phyloP scores from a whole-genome alignment of 1,140 invertebrate genomes.

The Pristionchus pacificus region DNA sequence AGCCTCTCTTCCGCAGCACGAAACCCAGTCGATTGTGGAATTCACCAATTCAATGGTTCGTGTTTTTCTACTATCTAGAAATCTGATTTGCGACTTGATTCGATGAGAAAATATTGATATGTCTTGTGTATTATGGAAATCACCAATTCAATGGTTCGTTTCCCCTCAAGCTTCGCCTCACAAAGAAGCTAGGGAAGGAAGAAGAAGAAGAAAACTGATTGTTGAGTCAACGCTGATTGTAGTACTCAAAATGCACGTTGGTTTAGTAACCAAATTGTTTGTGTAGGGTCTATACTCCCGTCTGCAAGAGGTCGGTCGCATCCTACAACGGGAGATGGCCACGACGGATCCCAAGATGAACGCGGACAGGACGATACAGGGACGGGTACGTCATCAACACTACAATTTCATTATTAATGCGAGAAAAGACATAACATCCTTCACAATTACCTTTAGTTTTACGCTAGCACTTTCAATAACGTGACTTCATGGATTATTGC shows the following conservation, averaged over 20 bases:
- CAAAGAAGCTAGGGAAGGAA: slow-evolving; percentile 2
- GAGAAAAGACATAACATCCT: background rate
- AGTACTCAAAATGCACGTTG: background rate
- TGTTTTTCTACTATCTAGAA: background rate
- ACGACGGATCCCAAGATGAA: slow-evolving; percentile 33
- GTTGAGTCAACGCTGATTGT: background rate
- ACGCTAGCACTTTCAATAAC: too few species aligned
- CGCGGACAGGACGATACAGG: slow-evolving; percentile 33
- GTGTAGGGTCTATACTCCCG: slow-evolving; percentile 41
- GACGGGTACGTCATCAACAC: slow-evolving; percentile 22
- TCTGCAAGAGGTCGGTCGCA: slow-evolving; percentile 35
- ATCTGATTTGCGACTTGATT: background rate
- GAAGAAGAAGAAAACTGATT: background rate
- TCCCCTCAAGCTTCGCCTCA: slow-evolving; percentile 5
- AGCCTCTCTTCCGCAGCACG: background rate
- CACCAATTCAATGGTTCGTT: slow-evolving; percentile 6
- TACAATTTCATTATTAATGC: background rate
- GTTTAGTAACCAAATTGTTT: too few species aligned
- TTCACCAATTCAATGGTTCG: background rate
- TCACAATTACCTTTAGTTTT: too few species aligned
- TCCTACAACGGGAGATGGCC: slow-evolving; percentile 39
- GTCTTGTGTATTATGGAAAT: background rate
- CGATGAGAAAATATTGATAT: background rate
- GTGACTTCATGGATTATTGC: too few species aligned
- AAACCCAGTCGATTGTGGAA: background rate